Evolutionary conservation across 2,113 vertebrate genomes (phyloP).

Genomic region (Phrynocephalus versicolor): DNA sequence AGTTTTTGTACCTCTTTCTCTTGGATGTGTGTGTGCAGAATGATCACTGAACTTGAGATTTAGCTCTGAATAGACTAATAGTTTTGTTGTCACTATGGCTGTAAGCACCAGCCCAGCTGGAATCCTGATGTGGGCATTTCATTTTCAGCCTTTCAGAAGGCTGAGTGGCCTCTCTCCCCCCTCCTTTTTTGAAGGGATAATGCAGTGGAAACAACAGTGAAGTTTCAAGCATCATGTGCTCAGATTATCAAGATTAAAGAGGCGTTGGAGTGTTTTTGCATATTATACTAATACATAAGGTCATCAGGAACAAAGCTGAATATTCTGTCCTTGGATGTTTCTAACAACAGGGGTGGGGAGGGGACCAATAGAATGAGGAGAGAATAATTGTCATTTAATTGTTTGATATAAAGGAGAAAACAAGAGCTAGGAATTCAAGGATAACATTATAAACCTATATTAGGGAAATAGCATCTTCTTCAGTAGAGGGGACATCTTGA

Average conservation of each 20-base stretch:
- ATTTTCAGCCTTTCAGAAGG: constrained; percentile 38
- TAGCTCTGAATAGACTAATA: background rate
- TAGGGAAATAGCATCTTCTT: background rate
- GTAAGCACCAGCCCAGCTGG: background rate
- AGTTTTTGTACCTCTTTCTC: background rate
- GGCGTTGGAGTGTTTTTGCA: constrained; percentile 53
- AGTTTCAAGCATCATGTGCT: constrained; percentile 54
- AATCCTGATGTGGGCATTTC: background rate
- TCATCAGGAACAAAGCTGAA: constrained; percentile 42
- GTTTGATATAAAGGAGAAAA: background rate
- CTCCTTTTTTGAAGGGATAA: constrained; percentile 48
- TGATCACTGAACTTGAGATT: background rate
- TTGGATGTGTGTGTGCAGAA: background rate
- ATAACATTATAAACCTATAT: background rate
- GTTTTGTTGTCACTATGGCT: too few species aligned
- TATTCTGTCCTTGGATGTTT: constrained; percentile 9
- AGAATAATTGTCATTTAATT: background rate
- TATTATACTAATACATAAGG: constrained; percentile 47
- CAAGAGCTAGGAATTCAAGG: background rate
- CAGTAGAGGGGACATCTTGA: too few species aligned
- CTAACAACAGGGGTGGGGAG: background rate
- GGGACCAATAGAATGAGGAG: background rate
- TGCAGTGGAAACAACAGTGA: constrained; percentile 47
- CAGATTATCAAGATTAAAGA: constrained; percentile 67
- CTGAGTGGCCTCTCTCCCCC: background rate